phyloP scores from a whole-genome alignment of 2,888 invertebrate species.

The Athalia cordata region DNA sequence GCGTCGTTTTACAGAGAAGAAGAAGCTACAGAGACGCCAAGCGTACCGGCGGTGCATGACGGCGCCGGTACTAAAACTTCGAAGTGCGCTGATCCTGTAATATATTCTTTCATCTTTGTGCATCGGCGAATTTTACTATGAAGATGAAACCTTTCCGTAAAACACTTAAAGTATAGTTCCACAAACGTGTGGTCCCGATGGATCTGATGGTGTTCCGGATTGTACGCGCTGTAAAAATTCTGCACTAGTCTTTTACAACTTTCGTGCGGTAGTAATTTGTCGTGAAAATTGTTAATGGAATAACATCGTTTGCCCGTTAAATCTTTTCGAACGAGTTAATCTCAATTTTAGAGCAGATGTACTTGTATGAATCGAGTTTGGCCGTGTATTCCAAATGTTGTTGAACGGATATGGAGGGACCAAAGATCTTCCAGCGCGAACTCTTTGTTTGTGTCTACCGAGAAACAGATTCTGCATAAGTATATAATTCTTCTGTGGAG shows the following conservation, averaged over 20 bases:
- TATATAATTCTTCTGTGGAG: background rate
- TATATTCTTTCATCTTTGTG: slow-evolving; percentile 67
- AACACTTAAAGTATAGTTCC: background rate
- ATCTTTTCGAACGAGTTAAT: too few species aligned
- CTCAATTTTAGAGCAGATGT: too few species aligned
- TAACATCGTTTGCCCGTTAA: too few species aligned
- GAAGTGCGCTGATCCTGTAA: slow-evolving; percentile 49
- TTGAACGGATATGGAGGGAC: background rate
- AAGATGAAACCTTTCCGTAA: slow-evolving; percentile 52
- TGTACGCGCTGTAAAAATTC: too few species aligned
- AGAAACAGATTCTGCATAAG: slow-evolving; percentile 9
- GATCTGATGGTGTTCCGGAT: background rate
- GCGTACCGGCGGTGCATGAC: slow-evolving; percentile 63
- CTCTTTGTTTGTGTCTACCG: slow-evolving; percentile 27
- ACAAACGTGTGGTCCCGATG: background rate
- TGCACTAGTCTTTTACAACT: too few species aligned
- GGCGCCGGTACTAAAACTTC: slow-evolving; percentile 65
- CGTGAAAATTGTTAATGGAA: too few species aligned
- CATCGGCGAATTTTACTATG: slow-evolving; percentile 44
- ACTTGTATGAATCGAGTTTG: background rate
- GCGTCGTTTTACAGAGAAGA: slow-evolving; percentile 47
- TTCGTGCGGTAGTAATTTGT: too few species aligned
- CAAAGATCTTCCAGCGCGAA: background rate
- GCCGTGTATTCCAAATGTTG: background rate
- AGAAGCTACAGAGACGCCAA: slow-evolving; percentile 55